phyloP scores from a whole-genome alignment of 2,888 invertebrate genomes.

The Stenichneumon culpator region DNA sequence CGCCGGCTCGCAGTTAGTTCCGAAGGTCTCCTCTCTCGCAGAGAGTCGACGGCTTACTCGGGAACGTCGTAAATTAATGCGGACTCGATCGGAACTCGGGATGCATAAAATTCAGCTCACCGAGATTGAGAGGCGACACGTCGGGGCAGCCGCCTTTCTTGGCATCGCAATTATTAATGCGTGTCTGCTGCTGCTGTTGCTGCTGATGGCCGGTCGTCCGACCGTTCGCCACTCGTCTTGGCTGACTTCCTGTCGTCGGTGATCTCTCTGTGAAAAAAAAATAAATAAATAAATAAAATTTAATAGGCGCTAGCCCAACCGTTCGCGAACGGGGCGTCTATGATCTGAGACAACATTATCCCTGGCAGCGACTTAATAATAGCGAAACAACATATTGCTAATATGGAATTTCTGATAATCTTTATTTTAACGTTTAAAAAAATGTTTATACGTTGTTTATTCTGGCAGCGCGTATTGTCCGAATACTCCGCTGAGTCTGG shows the following conservation, averaged over 20 bases:
- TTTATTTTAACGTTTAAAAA: not conserved
- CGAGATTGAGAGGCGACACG: slow-evolving; percentile 80
- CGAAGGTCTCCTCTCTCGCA: not conserved
- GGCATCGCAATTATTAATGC: slow-evolving; percentile 79
- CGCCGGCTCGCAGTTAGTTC: not conserved
- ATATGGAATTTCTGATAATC: not conserved
- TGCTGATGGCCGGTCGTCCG: slow-evolving; percentile 71
- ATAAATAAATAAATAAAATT: not conserved
- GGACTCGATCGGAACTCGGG: not conserved
- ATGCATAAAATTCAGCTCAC: slow-evolving; percentile 73
- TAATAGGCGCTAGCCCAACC: not conserved
- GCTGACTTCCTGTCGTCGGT: slow-evolving; percentile 78
- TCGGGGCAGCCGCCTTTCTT: slow-evolving; percentile 80
- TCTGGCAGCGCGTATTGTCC: not conserved
- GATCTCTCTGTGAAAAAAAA: slow-evolving; percentile 77
- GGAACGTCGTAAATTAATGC: not conserved
- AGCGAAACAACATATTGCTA: not conserved
- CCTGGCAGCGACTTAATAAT: not conserved
- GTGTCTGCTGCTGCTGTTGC: slow-evolving; percentile 72
- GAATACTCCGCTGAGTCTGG: not conserved
- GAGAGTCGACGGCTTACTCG: not conserved
- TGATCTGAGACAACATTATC: not conserved
- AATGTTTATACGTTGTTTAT: not conserved
- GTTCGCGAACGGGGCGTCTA: not conserved
- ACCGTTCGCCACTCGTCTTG: slow-evolving; percentile 80